Evolutionary conservation across 1,140 invertebrate genomes (phyloP), one percentile per base, ranked within the genome.

Genomic region (Steinernema feltiae): DNA sequence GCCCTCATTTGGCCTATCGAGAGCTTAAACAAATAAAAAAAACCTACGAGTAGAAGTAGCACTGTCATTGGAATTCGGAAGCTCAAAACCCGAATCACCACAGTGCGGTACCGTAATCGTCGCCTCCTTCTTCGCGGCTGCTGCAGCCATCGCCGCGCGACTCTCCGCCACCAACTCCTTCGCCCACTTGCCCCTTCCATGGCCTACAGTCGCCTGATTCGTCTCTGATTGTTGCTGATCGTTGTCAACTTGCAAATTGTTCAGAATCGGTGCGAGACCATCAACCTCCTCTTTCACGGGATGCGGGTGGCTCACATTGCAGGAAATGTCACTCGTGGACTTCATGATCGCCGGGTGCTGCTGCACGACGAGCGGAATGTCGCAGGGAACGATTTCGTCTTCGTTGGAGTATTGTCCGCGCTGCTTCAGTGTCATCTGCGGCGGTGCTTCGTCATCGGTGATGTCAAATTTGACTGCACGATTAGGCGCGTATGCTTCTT

Each of bases 151-250:
- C 0, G 72, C 81, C 31, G 70, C 35, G 30, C 85, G 85, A 18
- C 75, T 76, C 32, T 77, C 76, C 24, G 73, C 76, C 46, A 86
- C 21, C 46, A 83, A 69, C 32, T 85, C 78, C 48, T 85, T 85
- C 1, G 80, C 85, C 85, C 85, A 86, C 71, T 86, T 78, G 29
- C 83, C 85, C 41, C 82, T 48, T 24, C 84, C 81, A 53, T 69
- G 48, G 27, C 83, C 83, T 15, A 85, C 85, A 1, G 83, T 85
- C 7, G 84, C 82, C 75, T 80, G 82, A 41, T 80, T 77, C 63
- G 79, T 82, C 15, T 78, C 53, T 3, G 53, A 63, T 27, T 63
- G 53, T 27, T 63, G 53, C 15, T 70, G 21, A n/a, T 30, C n/a
- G n/a, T n/a, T n/a, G n/a, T n/a, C 15, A 15, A 29, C 21, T 27